Base-by-base conservation (phyloP, 1,140 invertebrate genomes). In the Drosophila malerkotliana region DNA sequence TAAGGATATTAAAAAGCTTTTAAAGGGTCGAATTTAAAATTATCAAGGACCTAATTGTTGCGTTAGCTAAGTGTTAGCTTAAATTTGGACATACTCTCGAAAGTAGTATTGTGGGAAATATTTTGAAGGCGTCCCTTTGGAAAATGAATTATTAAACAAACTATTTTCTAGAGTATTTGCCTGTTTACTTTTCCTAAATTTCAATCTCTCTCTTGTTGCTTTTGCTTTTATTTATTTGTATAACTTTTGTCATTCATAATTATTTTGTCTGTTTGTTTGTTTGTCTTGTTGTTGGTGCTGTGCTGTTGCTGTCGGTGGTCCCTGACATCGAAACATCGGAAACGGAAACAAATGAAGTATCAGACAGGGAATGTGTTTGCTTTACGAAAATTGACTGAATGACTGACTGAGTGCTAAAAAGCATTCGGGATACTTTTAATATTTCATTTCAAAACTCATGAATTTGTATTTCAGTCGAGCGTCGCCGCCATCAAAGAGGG, bases 231-330 rank as follows among this genome's bases (percentile, higher is more conserved):
- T 82, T 76, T 80, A 82, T 83, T 88, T 88, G 79, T 83, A 56
- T 79, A 88, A 88, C 83, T 88, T 87, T 87, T 87, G 83, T 77
- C 83, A 87, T 77, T 87, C 83, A 87, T 87, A 88, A 88, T 87
- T 87, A 88, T 88, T 88, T 82, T 83, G 71, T 62, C 76, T 79
- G 83, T 77, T 87, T 73, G 78, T 67, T 68, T 68, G 64, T 69
- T 45, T 69, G 63, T 48, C 63, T 56, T 39, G 41, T 12, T 69
- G 24, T 47, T 39, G 44, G 7, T 14, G 49, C 3, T 61, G 26
- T 6, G 24, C 32, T 37, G 41, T 5, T 10, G 49, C 6, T 51
- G 18, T 10, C 28, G 47, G 26, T 67, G 64, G 66, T 67, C 66
- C 61, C 74, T 72, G 69, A 68, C 61, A 78, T 55, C 47, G 73